Evolutionary conservation across 1,140 invertebrate species (phyloP), one percentile per base, ranked within the genome.

Genomic region (Zaprionus nigranus): DNA sequence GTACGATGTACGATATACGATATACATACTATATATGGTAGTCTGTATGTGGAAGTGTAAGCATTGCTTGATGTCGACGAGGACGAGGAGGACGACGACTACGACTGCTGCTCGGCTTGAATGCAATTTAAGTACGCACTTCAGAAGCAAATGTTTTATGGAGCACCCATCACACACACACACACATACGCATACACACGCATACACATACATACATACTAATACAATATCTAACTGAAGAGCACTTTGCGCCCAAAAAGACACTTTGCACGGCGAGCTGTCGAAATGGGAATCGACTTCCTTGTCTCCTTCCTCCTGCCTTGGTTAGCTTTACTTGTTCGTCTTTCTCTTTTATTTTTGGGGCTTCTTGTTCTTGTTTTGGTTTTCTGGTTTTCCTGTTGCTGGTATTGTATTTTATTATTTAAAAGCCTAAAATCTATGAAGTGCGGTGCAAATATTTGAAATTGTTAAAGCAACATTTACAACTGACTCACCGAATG

Each of bases 381-480:
- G 34, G 53, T 49, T 6, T 56, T 75, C 36, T 59, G 53, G 9
- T 56, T 58, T 26, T 67, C 15, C 51, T 28, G 12, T 36, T 54
- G 9, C 54, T 70, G 30, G 34, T 53, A 65, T 78, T 88, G 78
- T 88, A 78, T 88, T 81, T 88, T 88, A 81, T 88, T 88, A 88
- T 88, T 88, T 88, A 88, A 88, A 88, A 88, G 84, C 84, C 84
- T 88, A 88, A 88, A 88, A 88, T 88, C 84, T 88, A 84, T 88
- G 82, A 88, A 88, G 81, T 88, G 81, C 84, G 84, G 81, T 90
- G 84, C 84, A 88, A 88, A 88, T 88, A 88, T 88, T 88, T 88
- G 84, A 88, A 88, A 88, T 79, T 79, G 78, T 88, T 81, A 74
- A 81, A 71, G 65, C 62, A 88, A 88, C 84, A 88, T 90, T 84